Base-by-base conservation (phyloP, 2,888 invertebrate genomes). In the Scaptomyza caliginosa region DNA sequence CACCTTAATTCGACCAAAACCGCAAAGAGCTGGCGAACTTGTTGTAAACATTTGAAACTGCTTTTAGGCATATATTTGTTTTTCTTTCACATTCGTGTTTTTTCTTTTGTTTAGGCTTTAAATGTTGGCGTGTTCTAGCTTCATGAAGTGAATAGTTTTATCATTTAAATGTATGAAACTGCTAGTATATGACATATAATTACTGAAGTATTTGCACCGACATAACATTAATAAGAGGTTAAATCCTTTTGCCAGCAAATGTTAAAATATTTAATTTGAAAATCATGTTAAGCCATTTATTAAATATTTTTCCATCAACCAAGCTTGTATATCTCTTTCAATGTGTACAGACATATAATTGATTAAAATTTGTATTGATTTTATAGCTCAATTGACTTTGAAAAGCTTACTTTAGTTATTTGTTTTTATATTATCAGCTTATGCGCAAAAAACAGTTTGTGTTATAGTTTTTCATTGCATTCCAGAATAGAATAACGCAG, bases 1-100 rank as follows among this genome's bases (percentile, higher is more conserved):
- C 50, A 43, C 40, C 65, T 82, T 75, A 63, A 81, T 67, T 74
- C 74, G 45, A 38, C 34, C 67, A 72, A 74, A 74, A 57, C 85
- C 85, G 36, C 85, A 82, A 83, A 67, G 64, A 51, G 63, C 59
- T 45, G 51, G 23, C 65, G 16, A 52, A 62, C 36, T 57, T 70
- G 63, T 23, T 62, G 70, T 23, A 50, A 50, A 56, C 57, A 69
- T 54, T 60, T 69, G 28, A 50, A 57, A 40, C 52, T 34, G 66
- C 48, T 56, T 23, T 65, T 43, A 24, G 51, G 17, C 38, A 42
- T 28, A 55, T 46, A 21, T 19, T 16, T 56, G 49, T 40, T 48
- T 24, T 17, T 24, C n/a, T 11, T 48, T 16, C 4, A n/a, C n/a
- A 30, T 30, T 30, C n/a, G n/a, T 23, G 21, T 36, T 43, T 34